Conservation (phyloP, 1,140 invertebrate species). For the Solenopsis invicta region DNA sequence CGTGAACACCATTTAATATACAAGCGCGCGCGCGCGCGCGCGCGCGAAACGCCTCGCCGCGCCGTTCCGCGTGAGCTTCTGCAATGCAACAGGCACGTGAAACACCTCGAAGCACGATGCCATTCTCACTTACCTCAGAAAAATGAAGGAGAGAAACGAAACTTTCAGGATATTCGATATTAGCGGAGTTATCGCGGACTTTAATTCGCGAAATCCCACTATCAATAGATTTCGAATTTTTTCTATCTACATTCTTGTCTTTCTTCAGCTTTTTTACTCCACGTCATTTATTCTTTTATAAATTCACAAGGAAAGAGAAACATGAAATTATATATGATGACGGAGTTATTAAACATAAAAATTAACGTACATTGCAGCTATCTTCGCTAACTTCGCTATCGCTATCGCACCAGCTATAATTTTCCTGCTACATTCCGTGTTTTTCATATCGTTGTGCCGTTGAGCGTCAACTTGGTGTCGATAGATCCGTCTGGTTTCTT, state of each 20-base stretch:
- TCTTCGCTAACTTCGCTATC: not conserved
- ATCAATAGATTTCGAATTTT: not conserved
- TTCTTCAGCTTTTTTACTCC: not conserved
- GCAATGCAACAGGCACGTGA: slow-evolving; percentile 48
- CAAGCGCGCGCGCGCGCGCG: slow-evolving; percentile 46
- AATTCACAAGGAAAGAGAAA: not conserved
- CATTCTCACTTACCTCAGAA: not conserved
- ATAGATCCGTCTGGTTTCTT: not conserved
- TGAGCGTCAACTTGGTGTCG: not conserved
- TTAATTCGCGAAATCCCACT: not conserved
- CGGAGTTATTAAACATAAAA: not conserved
- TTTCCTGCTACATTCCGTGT: not conserved
- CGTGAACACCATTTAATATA: slow-evolving; percentile 76
- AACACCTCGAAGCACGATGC: slow-evolving; percentile 42
- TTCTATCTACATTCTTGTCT: not conserved
- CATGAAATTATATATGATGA: not conserved
- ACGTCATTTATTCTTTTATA: not conserved
- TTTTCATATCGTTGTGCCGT: not conserved
- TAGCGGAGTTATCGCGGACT: slow-evolving; percentile 17
- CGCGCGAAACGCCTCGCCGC: not conserved
- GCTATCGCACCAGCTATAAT: not conserved
- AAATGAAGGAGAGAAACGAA: not conserved
- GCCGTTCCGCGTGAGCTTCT: slow-evolving; percentile 36
- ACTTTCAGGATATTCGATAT: slow-evolving; percentile 45
- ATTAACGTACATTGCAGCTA: not conserved